Evolutionary conservation across 2,888 invertebrate species (phyloP).

Genomic region (Acrobasis suavella): DNA sequence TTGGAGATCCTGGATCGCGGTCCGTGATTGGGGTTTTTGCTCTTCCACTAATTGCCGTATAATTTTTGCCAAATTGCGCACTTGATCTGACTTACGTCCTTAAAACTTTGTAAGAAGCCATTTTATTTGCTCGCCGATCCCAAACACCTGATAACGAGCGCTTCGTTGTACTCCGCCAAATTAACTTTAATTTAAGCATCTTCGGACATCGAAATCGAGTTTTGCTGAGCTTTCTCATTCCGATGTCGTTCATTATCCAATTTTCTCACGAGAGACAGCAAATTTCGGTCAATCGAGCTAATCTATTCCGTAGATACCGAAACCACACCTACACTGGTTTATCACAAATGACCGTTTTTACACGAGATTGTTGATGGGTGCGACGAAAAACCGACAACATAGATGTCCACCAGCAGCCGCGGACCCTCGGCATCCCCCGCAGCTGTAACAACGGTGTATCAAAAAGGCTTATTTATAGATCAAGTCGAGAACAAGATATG

Average conservation of each 20-base stretch:
- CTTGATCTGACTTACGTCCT: conserved; percentile 47
- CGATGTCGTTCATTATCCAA: conserved; percentile 49
- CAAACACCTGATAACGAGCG: conserved; percentile 46
- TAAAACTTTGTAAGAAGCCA: conserved; percentile 46
- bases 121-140: conserved; percentile 48
- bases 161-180: conserved; percentile 39
- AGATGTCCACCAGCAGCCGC: conserved; percentile 35
- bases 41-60: conserved; percentile 58
- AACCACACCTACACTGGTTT: conserved; percentile 65
- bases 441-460: conserved; percentile 33
- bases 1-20: conserved; percentile 48
- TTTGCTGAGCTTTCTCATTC: conserved; percentile 53
- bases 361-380: conserved; percentile 53
- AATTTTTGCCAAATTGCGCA: conserved; percentile 67
- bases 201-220: conserved; percentile 23
- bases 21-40: conserved; percentile 61
- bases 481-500: conserved; percentile 45
- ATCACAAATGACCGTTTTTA: conserved; percentile 70
- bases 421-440: conserved; percentile 35
- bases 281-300: conserved; percentile 66
- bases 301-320: conserved; percentile 64
- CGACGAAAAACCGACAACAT: conserved; percentile 48
- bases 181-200: conserved; percentile 37
- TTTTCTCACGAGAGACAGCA: conserved; percentile 69
- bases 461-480: conserved; percentile 32